Evolutionary conservation across 2,797 vertebrate genomes (phyloP), one percentile per base, ranked within the genome.

Genomic region (Manis crassicaudata): DNA sequence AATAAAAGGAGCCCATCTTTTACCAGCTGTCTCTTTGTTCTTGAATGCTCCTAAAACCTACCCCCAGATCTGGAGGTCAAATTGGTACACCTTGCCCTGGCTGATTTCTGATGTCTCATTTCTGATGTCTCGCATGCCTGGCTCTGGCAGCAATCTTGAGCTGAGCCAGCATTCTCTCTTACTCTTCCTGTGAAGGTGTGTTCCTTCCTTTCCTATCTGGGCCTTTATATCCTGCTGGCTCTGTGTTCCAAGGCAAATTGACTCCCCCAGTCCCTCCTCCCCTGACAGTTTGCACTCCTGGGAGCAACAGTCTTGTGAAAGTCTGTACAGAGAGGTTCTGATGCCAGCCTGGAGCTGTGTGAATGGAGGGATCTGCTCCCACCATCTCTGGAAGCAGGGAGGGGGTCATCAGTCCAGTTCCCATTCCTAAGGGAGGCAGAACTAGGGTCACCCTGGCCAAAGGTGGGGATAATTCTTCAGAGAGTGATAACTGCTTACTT

Each of bases 71-170:
- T 46, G 18, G n/a, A 54, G 40, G 23, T 68, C 25, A 46, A 20
- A 23, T 75, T 50, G 27, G 29, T 13, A 4, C 2, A 17, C 10
- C 27, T 21, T 16, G 0, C 13, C 6, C 68, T 13, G 65, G 35
- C 23, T 68, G 40, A 9, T 88, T 86, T 70, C 12, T 25, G 14
- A 32, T 40, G 17, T 21, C 56, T 76, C 65, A 12, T 50, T 76
- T 62, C 58, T 70, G 2, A 8, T n/a, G 13, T 14, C 4, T 25
- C 1, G 1, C 3, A 0, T 8, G 14, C 1, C 0, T 27, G 67
- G 17, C 52, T 68, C 21, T 68, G 52, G 56, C 13, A 50, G 54
- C 18, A 52, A 35, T 17, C 58, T 87, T 9, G 43, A 3, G 20
- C 6, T 10, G 63, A 54, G 32, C 43, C 56, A 20, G 54, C 37